phyloP scores from a whole-genome alignment of 1,140 invertebrate genomes.

The Heliconius eleuchia region DNA sequence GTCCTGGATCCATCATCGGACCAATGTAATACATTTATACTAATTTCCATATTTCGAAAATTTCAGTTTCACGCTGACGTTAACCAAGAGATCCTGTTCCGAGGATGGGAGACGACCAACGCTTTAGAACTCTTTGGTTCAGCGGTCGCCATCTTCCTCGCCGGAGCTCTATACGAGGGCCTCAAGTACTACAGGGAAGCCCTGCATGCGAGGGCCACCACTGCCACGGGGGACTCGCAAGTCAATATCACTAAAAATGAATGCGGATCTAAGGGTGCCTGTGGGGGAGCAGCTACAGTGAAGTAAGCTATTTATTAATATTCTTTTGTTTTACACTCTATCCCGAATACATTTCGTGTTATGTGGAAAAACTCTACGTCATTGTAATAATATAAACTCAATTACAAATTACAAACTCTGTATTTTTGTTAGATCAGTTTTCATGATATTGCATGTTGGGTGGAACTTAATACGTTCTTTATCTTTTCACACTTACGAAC shows the following conservation, averaged over 20 bases:
- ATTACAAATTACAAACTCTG: no score
- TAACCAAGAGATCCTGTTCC: slow-evolving; percentile 89
- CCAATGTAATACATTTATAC: neutral
- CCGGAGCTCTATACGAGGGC: slow-evolving; percentile 94
- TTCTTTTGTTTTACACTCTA: neutral
- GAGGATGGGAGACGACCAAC: slow-evolving; percentile 88
- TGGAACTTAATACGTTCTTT: no score
- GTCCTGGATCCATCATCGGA: no score
- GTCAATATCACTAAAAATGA: slow-evolving; percentile 84
- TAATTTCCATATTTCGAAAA: neutral
- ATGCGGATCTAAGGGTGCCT: slow-evolving; percentile 84
- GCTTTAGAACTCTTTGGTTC: slow-evolving; percentile 90
- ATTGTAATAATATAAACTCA: no score
- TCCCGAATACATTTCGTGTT: no score
- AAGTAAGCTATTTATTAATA: slow-evolving; percentile 54
- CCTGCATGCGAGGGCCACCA: slow-evolving; percentile 87
- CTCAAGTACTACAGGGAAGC: slow-evolving; percentile 94
- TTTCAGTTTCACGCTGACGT: slow-evolving; percentile 92
- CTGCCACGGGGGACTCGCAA: slow-evolving; percentile 84
- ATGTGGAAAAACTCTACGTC: no score
- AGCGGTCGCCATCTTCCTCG: slow-evolving; percentile 91
- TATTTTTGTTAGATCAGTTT: no score
- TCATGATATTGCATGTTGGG: no score
- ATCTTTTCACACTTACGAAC: no score
- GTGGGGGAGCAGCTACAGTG: slow-evolving; percentile 80